phyloP scores from a whole-genome alignment of 2,113 vertebrate species.

The Dicentrarchus labrax region DNA sequence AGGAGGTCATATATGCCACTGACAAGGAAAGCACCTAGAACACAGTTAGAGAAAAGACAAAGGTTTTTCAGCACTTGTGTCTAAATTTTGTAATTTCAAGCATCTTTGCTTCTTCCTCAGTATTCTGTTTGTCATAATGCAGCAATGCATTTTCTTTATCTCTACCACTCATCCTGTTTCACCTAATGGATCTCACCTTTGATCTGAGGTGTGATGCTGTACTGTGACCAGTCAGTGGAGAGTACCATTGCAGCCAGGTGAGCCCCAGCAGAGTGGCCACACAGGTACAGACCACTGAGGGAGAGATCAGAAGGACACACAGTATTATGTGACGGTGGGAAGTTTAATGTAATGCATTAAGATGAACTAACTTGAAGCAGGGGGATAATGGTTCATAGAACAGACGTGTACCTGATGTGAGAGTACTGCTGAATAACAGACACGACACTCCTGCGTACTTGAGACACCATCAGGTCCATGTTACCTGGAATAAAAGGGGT shows the following conservation, averaged over 20 bases:
- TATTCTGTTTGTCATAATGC: not conserved
- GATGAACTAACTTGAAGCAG: too few relatives aligned
- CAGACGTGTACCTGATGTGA: slow-evolving; percentile 82
- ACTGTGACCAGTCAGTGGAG: slow-evolving; percentile 89
- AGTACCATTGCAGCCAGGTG: slow-evolving; percentile 93
- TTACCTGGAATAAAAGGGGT: slow-evolving; percentile 80
- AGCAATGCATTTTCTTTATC: not conserved
- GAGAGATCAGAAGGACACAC: not conserved
- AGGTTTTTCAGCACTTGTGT: not conserved
- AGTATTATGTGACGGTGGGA: too few relatives aligned
- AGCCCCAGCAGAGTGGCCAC: slow-evolving; percentile 95
- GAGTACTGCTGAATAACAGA: slow-evolving; percentile 86
- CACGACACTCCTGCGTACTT: slow-evolving; percentile 87
- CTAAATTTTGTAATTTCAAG: not conserved
- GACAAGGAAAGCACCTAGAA: slow-evolving; percentile 90
- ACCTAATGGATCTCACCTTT: slow-evolving; percentile 84
- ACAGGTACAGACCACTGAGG: slow-evolving; percentile 91
- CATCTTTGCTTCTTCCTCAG: not conserved
- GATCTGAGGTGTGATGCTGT: slow-evolving; percentile 84
- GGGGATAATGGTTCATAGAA: too few relatives aligned
- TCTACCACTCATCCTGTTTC: not conserved
- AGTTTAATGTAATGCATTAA: not conserved
- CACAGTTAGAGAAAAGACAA: not conserved
- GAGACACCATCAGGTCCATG: slow-evolving; percentile 93
- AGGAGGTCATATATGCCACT: slow-evolving; percentile 94